Conservation (phyloP, 2,797 vertebrate species). For the Bufotes viridis region DNA sequence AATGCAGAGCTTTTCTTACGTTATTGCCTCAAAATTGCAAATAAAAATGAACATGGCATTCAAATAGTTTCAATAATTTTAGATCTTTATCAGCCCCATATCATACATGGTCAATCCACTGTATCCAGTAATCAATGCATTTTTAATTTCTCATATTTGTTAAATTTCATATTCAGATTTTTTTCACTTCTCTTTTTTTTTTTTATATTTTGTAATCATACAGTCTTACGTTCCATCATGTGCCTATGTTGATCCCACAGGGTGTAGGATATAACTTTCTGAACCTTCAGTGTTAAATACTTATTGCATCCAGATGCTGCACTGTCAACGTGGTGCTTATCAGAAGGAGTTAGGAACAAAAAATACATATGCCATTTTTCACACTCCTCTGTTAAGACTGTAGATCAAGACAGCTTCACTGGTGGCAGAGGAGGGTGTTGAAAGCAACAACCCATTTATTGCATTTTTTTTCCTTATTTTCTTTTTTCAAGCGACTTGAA, state of each 20-base stretch:
- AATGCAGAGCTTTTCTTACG: too few species aligned
- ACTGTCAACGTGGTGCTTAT: conserved; percentile 12
- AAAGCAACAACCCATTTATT: conserved; percentile 22
- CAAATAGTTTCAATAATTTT: neutral
- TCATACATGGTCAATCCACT: neutral
- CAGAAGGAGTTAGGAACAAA: conserved; percentile 36
- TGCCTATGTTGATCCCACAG: neutral
- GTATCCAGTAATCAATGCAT: neutral
- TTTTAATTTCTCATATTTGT: neutral
- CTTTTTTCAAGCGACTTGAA: neutral
- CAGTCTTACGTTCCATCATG: too few species aligned
- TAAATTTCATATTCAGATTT: neutral
- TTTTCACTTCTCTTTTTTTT: too few species aligned
- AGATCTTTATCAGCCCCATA: neutral
- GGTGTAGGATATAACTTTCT: neutral
- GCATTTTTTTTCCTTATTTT: neutral
- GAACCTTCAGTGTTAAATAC: neutral
- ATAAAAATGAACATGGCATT: neutral
- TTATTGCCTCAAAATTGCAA: too few species aligned
- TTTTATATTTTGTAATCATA: neutral
- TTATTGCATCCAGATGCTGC: conserved; percentile 26
- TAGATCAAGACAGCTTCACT: conserved; percentile 69
- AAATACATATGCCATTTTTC: conserved; percentile 50
- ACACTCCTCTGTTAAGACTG: conserved; percentile 44
- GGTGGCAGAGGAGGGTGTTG: conserved; percentile 53